Evolutionary conservation across 1,140 invertebrate genomes (phyloP).

Genomic region (roundworm (Caenorhabditis elegans)): WBcel235 BX284603.4:6495501-6496000

Average conservation of each 20-base stretch:
- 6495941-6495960: not conserved
- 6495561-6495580: no score
- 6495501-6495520: not conserved
- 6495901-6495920: not conserved
- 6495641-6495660: no score
- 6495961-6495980: not conserved
- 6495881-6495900: conserved; percentile 35
- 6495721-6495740: conserved; percentile 38
- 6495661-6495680: no score
- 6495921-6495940: not conserved
- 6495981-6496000: not conserved
- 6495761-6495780: conserved; percentile 41
- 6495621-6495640: no score
- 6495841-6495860: not conserved
- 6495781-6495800: no score
- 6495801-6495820: conserved; percentile 41
- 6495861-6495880: conserved; percentile 25
- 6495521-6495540: no score
- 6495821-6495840: conserved; percentile 32
- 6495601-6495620: no score
- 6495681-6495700: conserved; percentile 35
- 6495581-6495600: no score
- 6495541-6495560: no score
- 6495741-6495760: conserved; percentile 37
- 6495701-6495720: conserved; percentile 38